Percentiles rank a stretch among this genome's conserved stretches.
These are phyloP conservation scores for Epinotia bilunana DNA, from an alignment of 2,888 invertebrate species.

Conservation along the genomic window DNA sequence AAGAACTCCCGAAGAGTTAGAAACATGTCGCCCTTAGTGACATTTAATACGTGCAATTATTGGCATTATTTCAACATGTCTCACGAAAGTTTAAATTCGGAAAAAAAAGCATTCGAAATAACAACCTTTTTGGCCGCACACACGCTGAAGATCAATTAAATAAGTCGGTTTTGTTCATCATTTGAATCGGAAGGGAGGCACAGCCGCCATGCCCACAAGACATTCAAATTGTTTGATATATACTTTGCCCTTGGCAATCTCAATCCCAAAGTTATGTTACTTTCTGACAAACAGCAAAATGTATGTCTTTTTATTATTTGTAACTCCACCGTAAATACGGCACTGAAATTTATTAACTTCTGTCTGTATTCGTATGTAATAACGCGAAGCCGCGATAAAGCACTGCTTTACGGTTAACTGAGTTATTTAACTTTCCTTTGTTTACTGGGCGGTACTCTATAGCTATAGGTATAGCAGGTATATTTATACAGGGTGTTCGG, in stretches of 20 bases:
- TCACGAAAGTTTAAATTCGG: too few species aligned
- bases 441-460: neutral
- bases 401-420: constrained; percentile 9
- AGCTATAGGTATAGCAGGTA: neutral
- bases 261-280: neutral
- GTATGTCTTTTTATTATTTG: neutral
- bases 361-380: neutral
- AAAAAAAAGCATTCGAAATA: too few species aligned
- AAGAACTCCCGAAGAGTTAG: too few species aligned
- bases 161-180: too few species aligned
- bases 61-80: too few species aligned
- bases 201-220: neutral
- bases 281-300: neutral
- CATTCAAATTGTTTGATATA: neutral
- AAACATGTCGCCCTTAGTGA: too few species aligned
- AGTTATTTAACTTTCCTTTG: constrained; percentile 9
- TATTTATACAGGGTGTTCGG: too few species aligned
- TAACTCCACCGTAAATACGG: neutral
- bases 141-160: too few species aligned
- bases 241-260: neutral
- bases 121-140: too few species aligned
- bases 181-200: too few species aligned
- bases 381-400: constrained; percentile 2
- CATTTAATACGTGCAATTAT: too few species aligned
- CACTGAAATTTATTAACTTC: constrained; percentile 8